Evolutionary conservation across 2,113 vertebrate genomes (phyloP).

Genomic region (Gobio gobio): DNA sequence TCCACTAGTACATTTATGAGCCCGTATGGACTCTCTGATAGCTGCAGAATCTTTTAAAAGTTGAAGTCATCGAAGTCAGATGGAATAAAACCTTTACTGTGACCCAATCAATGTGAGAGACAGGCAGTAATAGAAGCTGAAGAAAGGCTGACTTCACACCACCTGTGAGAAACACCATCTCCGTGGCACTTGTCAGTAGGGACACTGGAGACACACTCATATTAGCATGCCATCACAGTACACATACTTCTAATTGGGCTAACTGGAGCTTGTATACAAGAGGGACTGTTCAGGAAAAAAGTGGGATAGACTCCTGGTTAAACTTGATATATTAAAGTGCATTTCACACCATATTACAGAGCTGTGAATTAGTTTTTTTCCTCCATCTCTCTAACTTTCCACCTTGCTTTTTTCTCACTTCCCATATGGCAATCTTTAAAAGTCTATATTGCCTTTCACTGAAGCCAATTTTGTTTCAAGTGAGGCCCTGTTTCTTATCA

Average conservation of each 20-base stretch:
- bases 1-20: conserved; percentile 36
- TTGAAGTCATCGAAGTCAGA: conserved; percentile 3
- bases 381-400: background rate
- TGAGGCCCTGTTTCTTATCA: conserved; percentile 49
- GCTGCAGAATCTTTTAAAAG: conserved; percentile 45
- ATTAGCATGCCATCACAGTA: conserved; percentile 68
- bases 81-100: conserved; percentile 53
- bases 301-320: conserved; percentile 52
- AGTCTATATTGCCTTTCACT: conserved; percentile 38
- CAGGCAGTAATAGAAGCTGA: conserved; percentile 58
- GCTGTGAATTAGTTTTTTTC: background rate
- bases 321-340: conserved; percentile 55
- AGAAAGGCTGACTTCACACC: conserved; percentile 59
- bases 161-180: conserved; percentile 47
- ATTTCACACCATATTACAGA: conserved; percentile 26
- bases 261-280: conserved; percentile 66
- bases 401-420: conserved; percentile 4
- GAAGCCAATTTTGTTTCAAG: conserved; percentile 57
- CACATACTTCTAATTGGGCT: conserved; percentile 66
- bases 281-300: conserved; percentile 52
- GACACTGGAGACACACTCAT: conserved; percentile 56
- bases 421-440: conserved; percentile 34
- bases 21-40: conserved; percentile 20
- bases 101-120: conserved; percentile 58
- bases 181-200: conserved; percentile 57